Conservation (phyloP, 2,113 vertebrate species). For the Otis tarda region DNA sequence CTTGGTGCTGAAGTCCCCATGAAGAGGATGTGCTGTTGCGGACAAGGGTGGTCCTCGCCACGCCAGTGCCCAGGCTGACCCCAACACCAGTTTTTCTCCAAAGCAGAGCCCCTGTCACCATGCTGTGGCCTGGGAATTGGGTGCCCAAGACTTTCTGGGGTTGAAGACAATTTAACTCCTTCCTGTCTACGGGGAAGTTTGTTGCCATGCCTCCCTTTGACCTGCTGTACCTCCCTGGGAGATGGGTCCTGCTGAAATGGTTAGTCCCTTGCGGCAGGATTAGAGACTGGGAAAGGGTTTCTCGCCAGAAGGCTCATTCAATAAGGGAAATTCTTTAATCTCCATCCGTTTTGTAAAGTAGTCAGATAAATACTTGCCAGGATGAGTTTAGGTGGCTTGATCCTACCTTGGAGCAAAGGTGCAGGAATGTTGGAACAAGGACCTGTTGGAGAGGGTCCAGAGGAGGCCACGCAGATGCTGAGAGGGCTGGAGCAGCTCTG, state of each 20-base stretch:
- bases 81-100: not conserved
- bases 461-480: no score
- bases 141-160: not conserved
- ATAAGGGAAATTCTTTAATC: not conserved
- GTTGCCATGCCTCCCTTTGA: not conserved
- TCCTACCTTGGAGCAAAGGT: not conserved
- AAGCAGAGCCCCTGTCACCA: not conserved
- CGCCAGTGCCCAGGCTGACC: accelerated
- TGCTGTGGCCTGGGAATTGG: not conserved
- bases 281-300: not conserved
- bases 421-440: no score
- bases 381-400: not conserved
- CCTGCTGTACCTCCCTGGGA: not conserved
- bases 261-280: not conserved
- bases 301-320: not conserved
- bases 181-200: not conserved
- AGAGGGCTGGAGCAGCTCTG: no score
- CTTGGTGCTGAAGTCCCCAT: not conserved
- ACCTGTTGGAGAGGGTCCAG: no score
- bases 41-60: accelerated
- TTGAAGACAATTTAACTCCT: not conserved
- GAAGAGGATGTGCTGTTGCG: not conserved
- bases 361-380: not conserved
- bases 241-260: not conserved
- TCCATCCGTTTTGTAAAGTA: not conserved